Evolutionary conservation across 2,888 invertebrate genomes (phyloP), one percentile per base, ranked within the genome.

Genomic region (Rhimphoctona megacephalus): DNA sequence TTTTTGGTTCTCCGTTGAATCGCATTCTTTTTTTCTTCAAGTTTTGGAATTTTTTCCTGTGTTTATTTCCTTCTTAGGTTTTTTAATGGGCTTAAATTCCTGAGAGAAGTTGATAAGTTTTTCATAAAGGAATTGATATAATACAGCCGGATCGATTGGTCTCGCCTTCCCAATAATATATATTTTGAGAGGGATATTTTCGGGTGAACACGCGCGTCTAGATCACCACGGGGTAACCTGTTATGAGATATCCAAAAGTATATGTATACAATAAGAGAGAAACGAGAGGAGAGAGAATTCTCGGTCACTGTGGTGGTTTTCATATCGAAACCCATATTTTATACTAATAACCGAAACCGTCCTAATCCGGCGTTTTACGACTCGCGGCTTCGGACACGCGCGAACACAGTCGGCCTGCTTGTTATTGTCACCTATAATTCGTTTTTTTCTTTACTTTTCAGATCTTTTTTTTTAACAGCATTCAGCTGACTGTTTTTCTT

Each of bases 291-390:
- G 25, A 30, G 33, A 36, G 52, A 73, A 25, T 81, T 54, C 64
- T 69, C 57, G 67, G 49, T 73, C 49, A 70, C 54, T 30, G 22
- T 33, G 52, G 61, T 80, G 46, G 43, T 87, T 89, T 89, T 89
- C 85, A 89, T 87, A 89, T 89, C 88, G 85, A 89, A 87, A 88
- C 89, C 83, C 89, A 91, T 92, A 92, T 91, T 90, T 92, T 90
- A 91, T 89, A 90, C 91, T 91, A 91, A 91, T 92, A 90, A 90
- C 90, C 90, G 90, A 91, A 92, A 92, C 90, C 89, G 86, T 88
- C 89, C 90, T 92, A 92, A 92, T 92, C 92, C 92, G 81, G 81
- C 89, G 88, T 87, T 92, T 92, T 92, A 92, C 90, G 92, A 92
- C 83, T 43, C 87, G 87, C 80, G 83, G 83, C 79, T 79, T 85